Evolutionary conservation across 2,113 vertebrate species (phyloP).

Genomic region (Anguilla rostrata): DNA sequence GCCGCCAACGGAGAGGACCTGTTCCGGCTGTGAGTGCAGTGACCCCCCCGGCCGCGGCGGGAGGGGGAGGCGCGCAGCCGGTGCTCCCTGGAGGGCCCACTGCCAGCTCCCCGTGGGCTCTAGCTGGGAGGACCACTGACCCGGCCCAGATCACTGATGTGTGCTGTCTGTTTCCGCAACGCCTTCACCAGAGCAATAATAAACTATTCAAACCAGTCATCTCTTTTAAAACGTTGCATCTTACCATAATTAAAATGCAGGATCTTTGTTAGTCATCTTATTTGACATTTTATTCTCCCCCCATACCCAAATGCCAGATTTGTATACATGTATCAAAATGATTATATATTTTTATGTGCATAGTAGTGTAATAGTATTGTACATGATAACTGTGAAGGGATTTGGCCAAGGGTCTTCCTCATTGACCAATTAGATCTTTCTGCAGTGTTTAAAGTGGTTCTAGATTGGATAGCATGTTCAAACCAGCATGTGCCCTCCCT

Average conservation of each 20-base stretch:
- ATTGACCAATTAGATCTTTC: too few species aligned
- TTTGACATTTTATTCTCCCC: not conserved
- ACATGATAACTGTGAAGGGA: not conserved
- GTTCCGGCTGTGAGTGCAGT: constrained; percentile 51
- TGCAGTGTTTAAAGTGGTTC: too few species aligned
- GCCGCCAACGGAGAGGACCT: constrained; percentile 31
- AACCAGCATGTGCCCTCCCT: too few species aligned
- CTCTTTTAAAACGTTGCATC: constrained; percentile 2
- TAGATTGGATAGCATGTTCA: too few species aligned
- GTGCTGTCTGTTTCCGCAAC: not conserved
- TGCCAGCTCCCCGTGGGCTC: not conserved
- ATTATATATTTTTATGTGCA: not conserved
- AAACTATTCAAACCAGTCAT: not conserved
- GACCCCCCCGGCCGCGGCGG: constrained; percentile 7
- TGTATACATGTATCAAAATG: not conserved
- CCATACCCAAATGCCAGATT: not conserved
- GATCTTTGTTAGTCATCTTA: not conserved
- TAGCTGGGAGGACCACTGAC: not conserved
- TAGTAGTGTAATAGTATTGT: not conserved
- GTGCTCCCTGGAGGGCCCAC: constrained; percentile 9
- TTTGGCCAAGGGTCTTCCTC: too few species aligned
- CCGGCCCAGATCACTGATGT: not conserved
- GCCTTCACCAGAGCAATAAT: not conserved
- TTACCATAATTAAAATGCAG: not conserved
- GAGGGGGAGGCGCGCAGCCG: not conserved